phyloP scores from a whole-genome alignment of 2,888 invertebrate species.

The Oeneis ivallda region DNA sequence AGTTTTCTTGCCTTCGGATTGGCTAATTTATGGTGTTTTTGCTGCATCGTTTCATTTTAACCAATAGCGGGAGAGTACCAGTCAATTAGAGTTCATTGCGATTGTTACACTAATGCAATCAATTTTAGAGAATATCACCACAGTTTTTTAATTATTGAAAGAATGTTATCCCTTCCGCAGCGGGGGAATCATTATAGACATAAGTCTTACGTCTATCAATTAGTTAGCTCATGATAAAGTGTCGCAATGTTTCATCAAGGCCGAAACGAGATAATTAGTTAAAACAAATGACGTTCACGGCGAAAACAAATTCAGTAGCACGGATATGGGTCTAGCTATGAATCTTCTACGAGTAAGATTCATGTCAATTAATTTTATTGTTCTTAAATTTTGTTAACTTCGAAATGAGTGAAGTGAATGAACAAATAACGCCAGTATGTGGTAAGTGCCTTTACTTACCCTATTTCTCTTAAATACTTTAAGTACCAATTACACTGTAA shows the following conservation, averaged over 20 bases:
- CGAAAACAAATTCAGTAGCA: slow-evolving; percentile 27
- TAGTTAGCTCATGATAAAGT: slow-evolving; percentile 6
- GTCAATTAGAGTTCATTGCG: no score
- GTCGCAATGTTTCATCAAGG: slow-evolving; percentile 10
- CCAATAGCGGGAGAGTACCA: no score
- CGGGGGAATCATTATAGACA: neutral
- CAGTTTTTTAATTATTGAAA: no score
- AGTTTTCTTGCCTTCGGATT: no score
- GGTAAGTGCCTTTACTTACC: slow-evolving; percentile 39
- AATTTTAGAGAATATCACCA: no score
- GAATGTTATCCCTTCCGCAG: neutral
- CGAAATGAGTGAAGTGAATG: slow-evolving; percentile 53
- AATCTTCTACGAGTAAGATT: neutral
- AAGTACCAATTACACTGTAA: no score
- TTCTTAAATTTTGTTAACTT: neutral
- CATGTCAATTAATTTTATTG: neutral
- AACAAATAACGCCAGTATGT: slow-evolving; percentile 42
- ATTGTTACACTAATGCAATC: no score
- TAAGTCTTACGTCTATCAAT: neutral
- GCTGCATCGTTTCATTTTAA: no score
- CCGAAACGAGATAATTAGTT: slow-evolving; percentile 11
- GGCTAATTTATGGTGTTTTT: no score
- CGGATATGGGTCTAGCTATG: neutral
- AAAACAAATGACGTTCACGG: neutral
- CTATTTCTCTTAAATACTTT: no score